Evolutionary conservation across 2,888 invertebrate species (phyloP).

Genomic region (Elaeidobius kamerunicus): DNA sequence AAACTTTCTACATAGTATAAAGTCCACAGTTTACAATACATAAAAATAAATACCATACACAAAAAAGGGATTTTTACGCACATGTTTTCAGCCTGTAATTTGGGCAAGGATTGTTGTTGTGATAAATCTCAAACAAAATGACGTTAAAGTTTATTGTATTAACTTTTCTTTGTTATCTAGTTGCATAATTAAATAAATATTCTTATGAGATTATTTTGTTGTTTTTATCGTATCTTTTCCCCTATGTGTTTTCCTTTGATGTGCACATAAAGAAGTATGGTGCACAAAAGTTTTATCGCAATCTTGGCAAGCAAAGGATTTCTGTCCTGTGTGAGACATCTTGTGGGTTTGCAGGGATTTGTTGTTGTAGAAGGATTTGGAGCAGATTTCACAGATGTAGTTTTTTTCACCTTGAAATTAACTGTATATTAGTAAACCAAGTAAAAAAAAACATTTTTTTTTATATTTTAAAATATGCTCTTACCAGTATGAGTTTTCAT

Average conservation of each 20-base stretch:
- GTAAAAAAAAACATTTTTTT: not conserved
- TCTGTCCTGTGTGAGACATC: conserved; percentile 31
- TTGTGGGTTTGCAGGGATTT: conserved; percentile 29
- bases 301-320: conserved; percentile 32
- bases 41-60: too few species aligned
- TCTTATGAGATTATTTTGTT: not conserved
- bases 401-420: conserved; percentile 31
- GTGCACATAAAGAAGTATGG: conserved; percentile 24
- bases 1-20: too few species aligned
- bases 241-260: conserved; percentile 13
- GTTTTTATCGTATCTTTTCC: too few species aligned
- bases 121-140: not conserved
- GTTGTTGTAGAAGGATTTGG: conserved; percentile 25
- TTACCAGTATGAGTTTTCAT: conserved; percentile 44
- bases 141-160: not conserved
- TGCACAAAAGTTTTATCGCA: conserved; percentile 45
- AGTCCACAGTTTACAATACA: too few species aligned
- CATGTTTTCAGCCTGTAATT: too few species aligned
- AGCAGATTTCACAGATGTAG: conserved; percentile 25
- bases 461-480: too few species aligned
- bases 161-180: not conserved
- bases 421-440: not conserved
- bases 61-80: too few species aligned
- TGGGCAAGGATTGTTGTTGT: not conserved
- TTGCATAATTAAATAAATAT: not conserved